Percentiles rank a stretch among this genome's conserved stretches.
phyloP scores from a whole-genome alignment of 2,888 invertebrate genomes.

The Glyphotaelius pellucidus region DNA sequence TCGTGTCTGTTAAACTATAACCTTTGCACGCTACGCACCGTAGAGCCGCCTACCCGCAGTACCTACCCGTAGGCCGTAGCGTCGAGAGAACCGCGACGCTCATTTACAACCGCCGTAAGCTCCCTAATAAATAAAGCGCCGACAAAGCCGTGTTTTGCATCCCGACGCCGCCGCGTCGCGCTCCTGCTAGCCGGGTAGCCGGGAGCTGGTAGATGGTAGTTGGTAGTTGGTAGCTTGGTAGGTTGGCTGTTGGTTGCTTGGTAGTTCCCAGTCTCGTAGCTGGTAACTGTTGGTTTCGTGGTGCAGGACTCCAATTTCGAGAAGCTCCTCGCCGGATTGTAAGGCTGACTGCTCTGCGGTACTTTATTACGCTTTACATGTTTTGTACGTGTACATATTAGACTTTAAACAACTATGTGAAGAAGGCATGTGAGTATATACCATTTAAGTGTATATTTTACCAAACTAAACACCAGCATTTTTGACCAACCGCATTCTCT shows the following conservation, averaged over 20 bases:
- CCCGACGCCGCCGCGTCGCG: constrained; percentile 56
- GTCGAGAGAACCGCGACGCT: constrained; percentile 49
- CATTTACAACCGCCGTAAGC: constrained; percentile 60
- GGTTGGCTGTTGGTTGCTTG: neutral
- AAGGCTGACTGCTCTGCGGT: constrained; percentile 22
- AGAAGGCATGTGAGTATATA: neutral
- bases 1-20: neutral
- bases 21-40: constrained; percentile 39
- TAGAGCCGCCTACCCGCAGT: constrained; percentile 31
- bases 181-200: constrained; percentile 18
- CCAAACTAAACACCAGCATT: neutral
- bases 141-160: constrained; percentile 65
- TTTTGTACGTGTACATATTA: neutral
- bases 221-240: neutral
- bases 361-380: neutral
- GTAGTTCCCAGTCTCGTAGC: neutral
- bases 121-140: constrained; percentile 61
- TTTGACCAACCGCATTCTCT: neutral
- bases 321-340: constrained; percentile 34
- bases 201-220: neutral
- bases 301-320: constrained; percentile 38
- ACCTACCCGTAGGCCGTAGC: constrained; percentile 41
- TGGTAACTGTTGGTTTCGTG: neutral
- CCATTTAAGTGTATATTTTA: neutral
- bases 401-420: neutral